Evolutionary conservation across 2,113 vertebrate species (phyloP), one percentile per base, ranked within the genome.

Genomic region (Pterocles orientalis): DNA sequence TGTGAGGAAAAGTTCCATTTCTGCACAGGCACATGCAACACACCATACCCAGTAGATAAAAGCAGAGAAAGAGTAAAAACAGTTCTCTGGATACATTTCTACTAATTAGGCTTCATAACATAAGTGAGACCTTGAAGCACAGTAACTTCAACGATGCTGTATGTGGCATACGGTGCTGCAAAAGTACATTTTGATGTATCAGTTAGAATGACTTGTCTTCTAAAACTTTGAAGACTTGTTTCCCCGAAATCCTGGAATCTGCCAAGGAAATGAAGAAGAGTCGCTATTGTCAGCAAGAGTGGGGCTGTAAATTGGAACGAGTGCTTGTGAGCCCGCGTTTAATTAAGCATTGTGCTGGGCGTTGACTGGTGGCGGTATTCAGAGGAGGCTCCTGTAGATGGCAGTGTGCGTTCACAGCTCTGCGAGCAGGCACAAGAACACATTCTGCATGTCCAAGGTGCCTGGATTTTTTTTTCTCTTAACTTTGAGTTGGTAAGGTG

Each of bases 351-450:
- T 14, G 9, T 6, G 34, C 39, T 34, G 34, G 1, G 2, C 10
- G 43, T 3, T 9, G 53, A 24, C 36, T 19, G 36, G 3, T 15
- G 3, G 51, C 1, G 43, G 88, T 76, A 56, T 54, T 76, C 17
- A 62, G 56, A 7, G 16, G 1, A 3, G 34, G 28, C 21, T 16
- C 96, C 98, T 76, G 88, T 10, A 97, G 97, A 54, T 97, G 97
- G 95, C 94, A 68, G 83, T 18, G 18, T 1, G 19, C 4, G 19
- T 66, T 69, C 64, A 62, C n/a, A 8, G 17, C 64, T 79, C 2
- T 18, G 5, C 12, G 1, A 16, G 56, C 43, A 7, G 2, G 47
- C 53, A 12, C 48, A 2, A 4, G 18, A 16, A 5, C 18, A 9
- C 33, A 26, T 5, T 41, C 1, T 9, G 14, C 19, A 0, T 9